Conservation (phyloP, 2,888 invertebrate genomes). For the Hybos culiciformis region DNA sequence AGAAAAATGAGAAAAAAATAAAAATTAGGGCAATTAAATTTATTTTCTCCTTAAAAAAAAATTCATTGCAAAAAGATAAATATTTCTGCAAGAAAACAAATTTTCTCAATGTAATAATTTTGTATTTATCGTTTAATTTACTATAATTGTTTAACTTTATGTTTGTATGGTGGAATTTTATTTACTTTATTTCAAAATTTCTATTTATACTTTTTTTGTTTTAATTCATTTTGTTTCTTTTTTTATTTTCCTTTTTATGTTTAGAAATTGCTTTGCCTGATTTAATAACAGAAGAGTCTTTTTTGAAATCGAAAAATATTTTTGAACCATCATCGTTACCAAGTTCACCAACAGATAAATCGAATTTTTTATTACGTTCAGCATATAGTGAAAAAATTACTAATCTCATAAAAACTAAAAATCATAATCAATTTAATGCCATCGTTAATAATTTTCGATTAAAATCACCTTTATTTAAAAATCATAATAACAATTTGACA, state of each 20-base stretch:
- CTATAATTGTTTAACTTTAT: too few species aligned
- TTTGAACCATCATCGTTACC: constrained; percentile 7
- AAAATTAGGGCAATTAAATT: too few species aligned
- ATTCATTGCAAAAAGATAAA: too few species aligned
- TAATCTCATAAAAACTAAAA: background rate
- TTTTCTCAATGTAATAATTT: too few species aligned
- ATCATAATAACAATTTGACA: background rate
- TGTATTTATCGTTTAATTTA: too few species aligned
- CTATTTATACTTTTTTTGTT: constrained; percentile 9
- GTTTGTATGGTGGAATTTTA: too few species aligned
- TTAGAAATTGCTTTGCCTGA: constrained; percentile 19
- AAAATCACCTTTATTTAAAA: constrained; percentile 10
- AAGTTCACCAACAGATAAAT: constrained; percentile 6
- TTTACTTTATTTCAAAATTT: background rate
- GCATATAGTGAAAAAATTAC: background rate
- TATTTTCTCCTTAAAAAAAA: too few species aligned
- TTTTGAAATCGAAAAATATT: too few species aligned
- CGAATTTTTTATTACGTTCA: constrained; percentile 8
- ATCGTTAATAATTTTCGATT: constrained; percentile 2
- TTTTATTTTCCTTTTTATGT: constrained; percentile 15
- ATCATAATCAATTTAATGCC: background rate
- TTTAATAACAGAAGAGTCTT: constrained; percentile 14
- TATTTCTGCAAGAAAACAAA: too few species aligned
- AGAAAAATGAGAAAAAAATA: too few species aligned
- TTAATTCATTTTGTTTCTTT: constrained; percentile 14